phyloP scores from a whole-genome alignment of 2,888 invertebrate species.

The Bugulina stolonifera region DNA sequence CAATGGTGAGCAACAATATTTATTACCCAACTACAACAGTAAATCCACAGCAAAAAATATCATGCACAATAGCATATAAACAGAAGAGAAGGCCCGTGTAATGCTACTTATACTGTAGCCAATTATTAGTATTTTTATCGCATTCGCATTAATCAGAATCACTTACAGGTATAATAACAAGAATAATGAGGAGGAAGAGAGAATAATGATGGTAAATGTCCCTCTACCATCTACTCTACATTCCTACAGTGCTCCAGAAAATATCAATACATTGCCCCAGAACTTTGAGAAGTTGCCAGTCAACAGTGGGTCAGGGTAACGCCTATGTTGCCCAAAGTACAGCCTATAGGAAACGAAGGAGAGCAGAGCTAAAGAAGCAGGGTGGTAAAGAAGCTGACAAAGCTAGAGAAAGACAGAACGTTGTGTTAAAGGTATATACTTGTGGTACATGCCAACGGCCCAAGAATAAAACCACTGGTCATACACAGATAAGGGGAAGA shows the following conservation, averaged over 20 bases:
- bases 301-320: background rate
- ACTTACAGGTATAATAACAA: background rate
- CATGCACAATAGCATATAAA: too few relatives aligned
- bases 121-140: too few relatives aligned
- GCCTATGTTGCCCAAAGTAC: background rate
- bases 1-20: background rate
- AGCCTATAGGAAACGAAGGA: background rate
- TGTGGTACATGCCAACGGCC: background rate
- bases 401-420: background rate
- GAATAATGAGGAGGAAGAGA: background rate
- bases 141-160: too few relatives aligned
- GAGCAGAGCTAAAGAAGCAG: background rate
- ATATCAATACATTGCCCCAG: too few relatives aligned
- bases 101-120: too few relatives aligned
- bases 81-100: too few relatives aligned
- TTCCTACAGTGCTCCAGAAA: too few relatives aligned
- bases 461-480: background rate
- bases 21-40: too few relatives aligned
- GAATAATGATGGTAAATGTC: background rate
- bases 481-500: background rate
- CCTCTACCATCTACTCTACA: background rate
- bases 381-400: background rate
- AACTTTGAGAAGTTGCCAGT: too few relatives aligned
- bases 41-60: too few relatives aligned
- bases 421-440: background rate